phyloP scores from a whole-genome alignment of 2,113 vertebrate genomes.

The Peromyscus maniculatus region DNA sequence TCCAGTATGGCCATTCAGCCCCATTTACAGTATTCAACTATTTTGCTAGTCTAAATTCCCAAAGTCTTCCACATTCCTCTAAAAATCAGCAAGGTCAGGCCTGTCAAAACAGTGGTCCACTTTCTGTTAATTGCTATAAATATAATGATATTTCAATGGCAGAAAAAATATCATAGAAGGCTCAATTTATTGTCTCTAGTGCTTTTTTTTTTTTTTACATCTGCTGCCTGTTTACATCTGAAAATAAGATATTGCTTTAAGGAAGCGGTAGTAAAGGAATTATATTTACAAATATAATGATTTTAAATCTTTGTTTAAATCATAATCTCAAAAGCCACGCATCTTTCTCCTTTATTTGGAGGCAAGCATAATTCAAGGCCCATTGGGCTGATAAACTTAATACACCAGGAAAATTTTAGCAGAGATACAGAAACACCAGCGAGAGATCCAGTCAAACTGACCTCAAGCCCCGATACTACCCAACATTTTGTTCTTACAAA shows the following conservation, averaged over 20 bases:
- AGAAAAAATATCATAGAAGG: neutral
- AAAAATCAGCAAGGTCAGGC: neutral
- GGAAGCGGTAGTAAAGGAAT: neutral
- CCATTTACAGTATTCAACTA: neutral
- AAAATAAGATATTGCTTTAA: neutral
- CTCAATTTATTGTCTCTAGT: neutral
- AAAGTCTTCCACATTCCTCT: neutral
- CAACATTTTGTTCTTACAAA: constrained; percentile 17
- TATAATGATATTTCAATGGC: neutral
- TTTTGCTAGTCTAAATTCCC: neutral
- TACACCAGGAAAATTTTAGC: neutral
- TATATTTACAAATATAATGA: constrained; percentile 18
- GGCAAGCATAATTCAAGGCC: neutral
- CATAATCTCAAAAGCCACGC: constrained; percentile 15
- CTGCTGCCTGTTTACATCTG: neutral
- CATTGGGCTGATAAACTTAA: neutral
- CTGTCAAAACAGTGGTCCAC: neutral
- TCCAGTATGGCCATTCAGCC: too few species aligned
- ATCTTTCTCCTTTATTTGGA: neutral
- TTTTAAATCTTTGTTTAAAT: constrained; percentile 42
- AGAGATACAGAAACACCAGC: neutral
- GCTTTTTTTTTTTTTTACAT: neutral
- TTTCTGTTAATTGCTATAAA: neutral
- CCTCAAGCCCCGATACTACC: neutral
- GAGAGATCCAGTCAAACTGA: neutral